Conservation (phyloP, 2,113 vertebrate species). For the Lutjanus erythropterus region DNA sequence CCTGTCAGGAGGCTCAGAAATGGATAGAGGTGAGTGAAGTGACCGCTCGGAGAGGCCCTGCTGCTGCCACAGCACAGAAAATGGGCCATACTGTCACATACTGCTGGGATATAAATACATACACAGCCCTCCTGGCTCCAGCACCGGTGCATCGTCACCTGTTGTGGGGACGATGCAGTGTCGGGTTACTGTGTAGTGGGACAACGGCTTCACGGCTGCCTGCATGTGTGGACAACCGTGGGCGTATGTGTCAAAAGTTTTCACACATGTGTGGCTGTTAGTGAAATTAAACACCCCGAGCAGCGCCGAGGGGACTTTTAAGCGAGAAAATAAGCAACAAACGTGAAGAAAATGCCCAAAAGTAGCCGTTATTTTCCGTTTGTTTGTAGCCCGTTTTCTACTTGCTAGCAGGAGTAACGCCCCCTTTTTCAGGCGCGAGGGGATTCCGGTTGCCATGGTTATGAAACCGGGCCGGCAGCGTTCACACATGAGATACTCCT, state of each 20-base stretch:
- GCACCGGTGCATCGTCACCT: slow-evolving; percentile 70
- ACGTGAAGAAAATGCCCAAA: no score
- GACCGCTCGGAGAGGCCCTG: neutral
- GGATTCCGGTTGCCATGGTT: slow-evolving; percentile 78
- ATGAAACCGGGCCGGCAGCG: slow-evolving; percentile 65
- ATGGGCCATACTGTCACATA: slow-evolving; percentile 34
- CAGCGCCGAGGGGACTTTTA: neutral
- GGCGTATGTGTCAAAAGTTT: slow-evolving; percentile 54
- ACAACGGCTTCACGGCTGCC: slow-evolving; percentile 22
- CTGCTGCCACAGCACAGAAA: slow-evolving; percentile 26
- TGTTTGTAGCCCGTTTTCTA: slow-evolving; percentile 5
- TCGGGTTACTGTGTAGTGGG: slow-evolving; percentile 63
- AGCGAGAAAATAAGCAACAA: neutral
- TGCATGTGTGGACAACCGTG: slow-evolving; percentile 4
- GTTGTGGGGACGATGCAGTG: slow-evolving; percentile 48
- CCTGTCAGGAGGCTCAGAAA: slow-evolving; percentile 91
- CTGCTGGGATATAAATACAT: slow-evolving; percentile 69
- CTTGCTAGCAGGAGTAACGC: slow-evolving; percentile 52
- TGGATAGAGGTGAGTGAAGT: slow-evolving; percentile 92
- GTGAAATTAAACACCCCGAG: neutral
- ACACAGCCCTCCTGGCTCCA: neutral
- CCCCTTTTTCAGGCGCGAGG: slow-evolving; percentile 55
- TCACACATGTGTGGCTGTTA: neutral
- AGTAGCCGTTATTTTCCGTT: neutral
- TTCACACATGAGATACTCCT: slow-evolving; percentile 58